Evolutionary conservation across 2,888 invertebrate genomes (phyloP).

Genomic region (Clivina fossor): DNA sequence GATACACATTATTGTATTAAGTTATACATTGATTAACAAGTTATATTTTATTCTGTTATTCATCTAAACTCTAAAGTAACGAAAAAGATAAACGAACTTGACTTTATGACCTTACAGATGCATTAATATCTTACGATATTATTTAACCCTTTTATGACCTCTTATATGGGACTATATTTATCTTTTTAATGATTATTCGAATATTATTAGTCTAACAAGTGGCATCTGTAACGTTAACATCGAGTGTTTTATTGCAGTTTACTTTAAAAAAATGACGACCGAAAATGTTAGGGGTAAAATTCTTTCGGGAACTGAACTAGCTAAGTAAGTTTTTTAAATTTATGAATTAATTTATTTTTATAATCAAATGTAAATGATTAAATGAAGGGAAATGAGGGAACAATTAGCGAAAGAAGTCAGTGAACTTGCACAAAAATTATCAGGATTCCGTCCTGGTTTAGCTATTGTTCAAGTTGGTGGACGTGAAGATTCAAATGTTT

Average conservation of each 20-base stretch:
- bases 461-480: conserved; percentile 96
- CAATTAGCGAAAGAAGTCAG: conserved; percentile 68
- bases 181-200: conserved; percentile 2
- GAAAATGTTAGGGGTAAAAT: conserved; percentile 51
- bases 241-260: conserved; percentile 17
- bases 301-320: conserved; percentile 69
- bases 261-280: conserved; percentile 40
- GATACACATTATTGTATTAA: too few species aligned
- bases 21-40: too few species aligned
- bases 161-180: conserved; percentile 3
- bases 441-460: conserved; percentile 72
- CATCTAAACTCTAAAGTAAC: too few species aligned
- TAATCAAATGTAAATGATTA: background rate
- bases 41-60: too few species aligned
- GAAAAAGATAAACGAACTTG: too few species aligned
- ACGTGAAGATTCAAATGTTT: conserved; percentile 96
- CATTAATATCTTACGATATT: too few species aligned
- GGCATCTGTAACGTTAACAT: conserved; percentile 4
- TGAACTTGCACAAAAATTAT: conserved; percentile 58
- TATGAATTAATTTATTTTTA: conserved; percentile 11
- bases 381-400: conserved; percentile 68
- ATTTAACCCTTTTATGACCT: conserved; percentile 17
- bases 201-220: conserved; percentile 5
- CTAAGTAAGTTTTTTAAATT: conserved; percentile 60
- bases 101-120: too few species aligned